Base-by-base conservation (phyloP, 1,140 invertebrate species). In the Sycophaga agraensis region DNA sequence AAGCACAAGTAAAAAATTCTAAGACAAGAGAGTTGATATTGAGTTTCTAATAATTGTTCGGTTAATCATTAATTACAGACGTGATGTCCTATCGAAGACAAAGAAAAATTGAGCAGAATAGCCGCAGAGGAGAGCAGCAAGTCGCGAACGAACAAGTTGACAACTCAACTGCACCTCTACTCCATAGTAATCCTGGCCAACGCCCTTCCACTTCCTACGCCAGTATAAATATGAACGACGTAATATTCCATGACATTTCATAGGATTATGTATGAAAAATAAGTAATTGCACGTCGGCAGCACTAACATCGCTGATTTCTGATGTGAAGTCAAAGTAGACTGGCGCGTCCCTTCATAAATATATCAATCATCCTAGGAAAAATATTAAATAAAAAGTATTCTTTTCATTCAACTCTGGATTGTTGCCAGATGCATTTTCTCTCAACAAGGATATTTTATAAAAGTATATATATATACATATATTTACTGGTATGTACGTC, bases 171-270 rank as follows among this genome's bases (percentile, higher is more conserved):
- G 68, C 73, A 71, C 75, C 79, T 73, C 69, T 80, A 65, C 76
- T 81, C 70, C 67, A 71, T 68, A 70, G 70, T 61, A 54, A 75
- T 70, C 68, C 71, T 66, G 45, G 63, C 59, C 69, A 73, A 72
- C 61, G 64, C 67, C 72, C 73, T 71, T 75, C 73, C 68, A 77
- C 76, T 75, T 79, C 79, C 75, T 81, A 81, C 78, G 73, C 77
- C 73, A 81, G 78, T 79, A 70, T 81, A 72, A 76, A 54, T 63
- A 65, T 64, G 53, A 60, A 48, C 64, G 48, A 63, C 35, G 54
- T 57, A 19, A 63, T 51, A 51, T 51, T 63, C 61, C 61, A 63
- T 63, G 61, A 63, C 61, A 63, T 42, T 51, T 37, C 46, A 16
- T 63, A 57, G 26, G n/a, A 12, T 37, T 39, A 17, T 19, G 26